Evolutionary conservation across 2,888 invertebrate species (phyloP).

Genomic region (Parnassius orleans): DNA sequence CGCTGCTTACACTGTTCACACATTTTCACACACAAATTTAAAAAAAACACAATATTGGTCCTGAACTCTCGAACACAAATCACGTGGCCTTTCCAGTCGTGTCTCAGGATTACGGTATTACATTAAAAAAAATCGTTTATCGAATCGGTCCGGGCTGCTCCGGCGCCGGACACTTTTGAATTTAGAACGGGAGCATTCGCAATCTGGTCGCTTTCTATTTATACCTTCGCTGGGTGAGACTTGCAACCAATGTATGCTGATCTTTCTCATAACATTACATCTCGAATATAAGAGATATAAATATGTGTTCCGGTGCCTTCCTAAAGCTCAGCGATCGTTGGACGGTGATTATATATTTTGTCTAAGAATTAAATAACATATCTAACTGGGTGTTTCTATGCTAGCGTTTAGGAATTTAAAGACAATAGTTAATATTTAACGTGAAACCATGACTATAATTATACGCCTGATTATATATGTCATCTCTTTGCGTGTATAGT

Average conservation of each 20-base stretch:
- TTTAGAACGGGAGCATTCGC: slow-evolving; percentile 58
- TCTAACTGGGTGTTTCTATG: slow-evolving; percentile 40
- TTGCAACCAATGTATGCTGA: slow-evolving; percentile 29
- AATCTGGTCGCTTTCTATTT: slow-evolving; percentile 53
- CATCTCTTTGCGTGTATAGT: no score
- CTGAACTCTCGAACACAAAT: slow-evolving; percentile 1
- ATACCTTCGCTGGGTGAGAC: slow-evolving; percentile 60
- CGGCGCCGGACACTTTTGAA: slow-evolving; percentile 63
- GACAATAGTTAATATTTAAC: slow-evolving; percentile 5
- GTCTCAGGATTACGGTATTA: slow-evolving; percentile 43
- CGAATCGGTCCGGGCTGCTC: slow-evolving; percentile 56
- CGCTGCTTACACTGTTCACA: slow-evolving; percentile 25
- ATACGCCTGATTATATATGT: no score
- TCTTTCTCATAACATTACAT: slow-evolving; percentile 12
- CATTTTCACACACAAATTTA: slow-evolving; percentile 25
- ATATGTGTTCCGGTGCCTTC: slow-evolving; percentile 21
- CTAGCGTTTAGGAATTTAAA: slow-evolving; percentile 19
- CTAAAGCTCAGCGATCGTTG: slow-evolving; percentile 37
- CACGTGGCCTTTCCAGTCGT: slow-evolving; percentile 71
- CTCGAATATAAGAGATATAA: slow-evolving; percentile 27
- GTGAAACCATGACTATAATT: no score
- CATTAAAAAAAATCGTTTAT: slow-evolving; percentile 44
- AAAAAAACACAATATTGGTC: slow-evolving; percentile 5
- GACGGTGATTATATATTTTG: slow-evolving; percentile 43
- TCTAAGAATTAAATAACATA: slow-evolving; percentile 44